Evolutionary conservation across 2,888 invertebrate species (phyloP).

Genomic region (Nudaria mundana): DNA sequence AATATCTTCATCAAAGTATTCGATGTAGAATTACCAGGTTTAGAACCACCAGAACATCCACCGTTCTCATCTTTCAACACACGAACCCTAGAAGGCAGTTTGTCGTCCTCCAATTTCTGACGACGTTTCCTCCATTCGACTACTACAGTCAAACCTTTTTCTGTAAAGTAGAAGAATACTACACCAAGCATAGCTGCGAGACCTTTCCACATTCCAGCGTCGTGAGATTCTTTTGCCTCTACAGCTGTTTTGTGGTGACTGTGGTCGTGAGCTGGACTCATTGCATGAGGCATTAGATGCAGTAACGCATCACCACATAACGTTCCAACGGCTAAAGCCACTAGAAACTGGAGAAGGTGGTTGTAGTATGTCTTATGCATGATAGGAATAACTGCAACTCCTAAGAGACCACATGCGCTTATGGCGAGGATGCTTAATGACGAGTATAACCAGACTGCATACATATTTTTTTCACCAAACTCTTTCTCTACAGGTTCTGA

Average conservation of each 20-base stretch:
- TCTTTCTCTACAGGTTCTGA: slow-evolving; percentile 28
- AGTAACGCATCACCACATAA: slow-evolving; percentile 95
- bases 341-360: slow-evolving; percentile 93
- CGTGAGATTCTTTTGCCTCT: slow-evolving; percentile 66
- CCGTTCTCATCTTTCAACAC: slow-evolving; percentile 86
- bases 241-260: slow-evolving; percentile 35
- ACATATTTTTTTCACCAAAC: slow-evolving; percentile 58
- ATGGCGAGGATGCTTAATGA: slow-evolving; percentile 90
- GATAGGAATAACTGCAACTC: slow-evolving; percentile 94
- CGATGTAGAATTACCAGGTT: slow-evolving; percentile 67
- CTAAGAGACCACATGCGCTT: slow-evolving; percentile 92
- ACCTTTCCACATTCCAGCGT: slow-evolving; percentile 92
- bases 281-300: slow-evolving; percentile 95
- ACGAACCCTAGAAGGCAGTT: slow-evolving; percentile 84
- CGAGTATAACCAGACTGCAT: slow-evolving; percentile 91
- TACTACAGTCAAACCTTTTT: slow-evolving; percentile 89
- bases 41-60: slow-evolving; percentile 58
- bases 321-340: slow-evolving; percentile 95
- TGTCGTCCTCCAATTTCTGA: slow-evolving; percentile 84
- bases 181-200: slow-evolving; percentile 90
- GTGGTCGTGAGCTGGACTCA: slow-evolving; percentile 61
- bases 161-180: slow-evolving; percentile 94
- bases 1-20: slow-evolving; percentile 69
- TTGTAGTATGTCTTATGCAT: slow-evolving; percentile 95
- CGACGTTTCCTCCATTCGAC: slow-evolving; percentile 90